Base-by-base conservation (phyloP, 1,140 invertebrate genomes). In the Cherax quadricarinatus region DNA sequence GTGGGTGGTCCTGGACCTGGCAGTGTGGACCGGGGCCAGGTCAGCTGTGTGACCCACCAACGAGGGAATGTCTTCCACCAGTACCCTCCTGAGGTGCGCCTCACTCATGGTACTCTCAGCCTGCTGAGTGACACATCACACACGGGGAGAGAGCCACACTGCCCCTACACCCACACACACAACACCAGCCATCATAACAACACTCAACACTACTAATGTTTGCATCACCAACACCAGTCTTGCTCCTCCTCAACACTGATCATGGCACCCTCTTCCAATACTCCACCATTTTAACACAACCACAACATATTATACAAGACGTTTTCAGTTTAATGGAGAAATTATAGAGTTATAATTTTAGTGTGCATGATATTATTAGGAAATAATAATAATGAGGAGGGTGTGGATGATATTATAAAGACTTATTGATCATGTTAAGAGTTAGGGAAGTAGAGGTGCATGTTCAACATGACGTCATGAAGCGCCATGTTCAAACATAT, bases 1-100 rank as follows among this genome's bases (percentile, higher is more conserved):
- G 81, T 84, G 89, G 51, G 60, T 16, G 82, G 53, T 57, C 9
- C 70, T 24, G 30, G 60, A 60, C 85, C 90, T 92, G 90, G 90
- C 90, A 81, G 84, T 81, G 80, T 92, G 90, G 57, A 92, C 90
- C 7, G 90, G 90, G 78, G 90, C 90, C 90, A 92, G 73, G 81
- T 92, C 90, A 41, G 79, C 83, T 49, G 88, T 89, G 88, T 89
- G 88, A 80, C 88, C 82, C 83, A 85, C 73, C 14, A 86, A 83
- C 21, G 89, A 86, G 21, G 89, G 89, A n/a, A 86, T 66, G 62
- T 92, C 90, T 87, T 86, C 75, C 53, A 92, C 84, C 78, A 92
- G 48, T 18, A 87, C 84, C 80, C 80, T 80, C 66, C 90, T 86
- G n/a, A 87, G 48, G 48, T 80, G 85, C 66, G 84, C 60, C 62